A percentile compares a stretch with the other conserved stretches of the same genome.
phyloP scores from a whole-genome alignment of 2,797 vertebrate species.

The Margarornis squamiger region DNA sequence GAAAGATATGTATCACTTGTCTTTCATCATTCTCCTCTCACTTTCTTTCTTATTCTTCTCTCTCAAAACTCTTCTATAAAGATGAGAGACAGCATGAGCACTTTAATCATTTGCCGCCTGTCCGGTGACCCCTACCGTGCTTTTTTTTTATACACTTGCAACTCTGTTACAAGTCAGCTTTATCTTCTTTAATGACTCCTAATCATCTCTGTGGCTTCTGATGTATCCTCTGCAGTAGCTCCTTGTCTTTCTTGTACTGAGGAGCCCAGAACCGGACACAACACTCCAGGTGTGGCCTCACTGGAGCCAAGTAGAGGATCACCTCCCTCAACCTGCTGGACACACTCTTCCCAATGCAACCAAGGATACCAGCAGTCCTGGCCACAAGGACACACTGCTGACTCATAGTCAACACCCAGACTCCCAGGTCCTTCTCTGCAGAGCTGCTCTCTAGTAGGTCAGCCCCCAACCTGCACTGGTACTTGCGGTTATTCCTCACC shows the following conservation, averaged over 20 bases:
- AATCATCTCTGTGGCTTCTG: not conserved
- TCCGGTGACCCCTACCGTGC: too few relatives aligned
- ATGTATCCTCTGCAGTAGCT: not conserved
- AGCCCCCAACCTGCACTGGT: not conserved
- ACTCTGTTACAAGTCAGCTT: not conserved
- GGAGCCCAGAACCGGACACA: not conserved
- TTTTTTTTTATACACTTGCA: not conserved
- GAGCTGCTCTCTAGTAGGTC: not conserved
- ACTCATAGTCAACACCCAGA: not conserved
- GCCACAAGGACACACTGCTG: not conserved
- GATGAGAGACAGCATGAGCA: not conserved
- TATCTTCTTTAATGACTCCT: not conserved
- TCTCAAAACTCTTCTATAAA: not conserved
- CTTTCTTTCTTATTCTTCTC: not conserved
- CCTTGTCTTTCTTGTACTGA: not conserved
- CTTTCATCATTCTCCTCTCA: not conserved
- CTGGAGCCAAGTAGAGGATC: not conserved
- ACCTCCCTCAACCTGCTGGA: not conserved
- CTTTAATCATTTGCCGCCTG: not conserved
- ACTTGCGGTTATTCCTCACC: not conserved
- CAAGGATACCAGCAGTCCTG: not conserved
- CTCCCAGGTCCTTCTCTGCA: not conserved
- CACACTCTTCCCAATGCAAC: not conserved
- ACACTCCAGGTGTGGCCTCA: not conserved
- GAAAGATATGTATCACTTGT: not conserved